These are phyloP conservation scores for Zonotrichia leucophrys DNA, from an alignment of 2,113 vertebrate species.

Conservation along the genomic window DNA sequence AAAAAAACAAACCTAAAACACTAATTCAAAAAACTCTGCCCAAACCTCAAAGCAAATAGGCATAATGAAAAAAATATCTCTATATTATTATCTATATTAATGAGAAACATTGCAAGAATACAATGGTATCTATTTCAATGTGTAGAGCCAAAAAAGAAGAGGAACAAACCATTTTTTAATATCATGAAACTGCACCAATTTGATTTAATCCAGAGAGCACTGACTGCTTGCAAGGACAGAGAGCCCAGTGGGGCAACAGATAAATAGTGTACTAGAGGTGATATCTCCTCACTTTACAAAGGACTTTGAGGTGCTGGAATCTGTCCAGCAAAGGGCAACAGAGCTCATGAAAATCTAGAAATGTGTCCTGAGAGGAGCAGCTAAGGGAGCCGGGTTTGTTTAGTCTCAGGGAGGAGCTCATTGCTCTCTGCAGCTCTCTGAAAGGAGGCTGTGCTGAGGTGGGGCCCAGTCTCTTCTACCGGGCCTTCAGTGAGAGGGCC, in stretches of 20 bases:
- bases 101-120: neutral
- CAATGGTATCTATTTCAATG: neutral
- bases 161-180: neutral
- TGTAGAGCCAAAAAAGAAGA: neutral
- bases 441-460: neutral
- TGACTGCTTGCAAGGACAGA: neutral
- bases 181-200: neutral
- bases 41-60: neutral
- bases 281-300: neutral
- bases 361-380: neutral
- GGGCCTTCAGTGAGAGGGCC: neutral
- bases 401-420: neutral
- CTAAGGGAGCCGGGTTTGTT: neutral
- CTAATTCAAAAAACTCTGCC: neutral
- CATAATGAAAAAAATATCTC: neutral
- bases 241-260: neutral
- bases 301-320: neutral
- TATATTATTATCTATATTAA: neutral
- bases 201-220: fast-evolving
- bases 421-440: fast-evolving
- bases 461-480: neutral
- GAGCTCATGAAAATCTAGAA: neutral
- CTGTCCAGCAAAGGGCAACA: neutral
- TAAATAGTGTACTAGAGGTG: neutral
- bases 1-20: neutral